These are phyloP conservation scores for Allacma fusca DNA, from an alignment of 2,888 invertebrate genomes.

Conservation along the genomic window DNA sequence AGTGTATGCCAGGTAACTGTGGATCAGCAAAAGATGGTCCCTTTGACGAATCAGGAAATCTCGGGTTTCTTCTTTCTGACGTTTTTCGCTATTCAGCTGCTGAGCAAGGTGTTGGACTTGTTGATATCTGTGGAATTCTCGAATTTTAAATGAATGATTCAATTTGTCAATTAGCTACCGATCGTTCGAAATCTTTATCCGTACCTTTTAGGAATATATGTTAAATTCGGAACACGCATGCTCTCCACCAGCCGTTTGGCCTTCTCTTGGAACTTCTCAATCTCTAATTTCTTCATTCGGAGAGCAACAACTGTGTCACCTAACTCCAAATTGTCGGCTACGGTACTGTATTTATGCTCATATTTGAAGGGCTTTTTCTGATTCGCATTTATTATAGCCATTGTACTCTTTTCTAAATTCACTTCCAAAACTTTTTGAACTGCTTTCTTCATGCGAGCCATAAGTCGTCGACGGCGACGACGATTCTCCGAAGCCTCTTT, in stretches of 20 bases:
- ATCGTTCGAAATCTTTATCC: too few species aligned
- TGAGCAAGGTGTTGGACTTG: not conserved
- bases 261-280: slow-evolving; percentile 1
- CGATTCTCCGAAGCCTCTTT: slow-evolving; percentile 14
- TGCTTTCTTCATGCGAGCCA: slow-evolving; percentile 20
- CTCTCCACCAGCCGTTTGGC: slow-evolving; percentile 4
- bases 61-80: not conserved
- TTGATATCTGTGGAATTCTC: too few species aligned
- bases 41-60: slow-evolving; percentile 2
- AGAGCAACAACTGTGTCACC: not conserved
- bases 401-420: too few species aligned
- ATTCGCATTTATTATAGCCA: too few species aligned
- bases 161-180: too few species aligned
- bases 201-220: slow-evolving; percentile 16
- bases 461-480: not conserved
- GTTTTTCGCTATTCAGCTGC: not conserved
- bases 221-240: slow-evolving; percentile 20
- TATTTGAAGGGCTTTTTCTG: too few species aligned
- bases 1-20: not conserved
- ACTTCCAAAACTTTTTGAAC: slow-evolving; percentile 19
- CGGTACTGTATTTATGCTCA: too few species aligned
- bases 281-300: not conserved
- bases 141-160: too few species aligned
- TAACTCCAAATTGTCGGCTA: not conserved
- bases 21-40: not conserved